phyloP scores from a whole-genome alignment of 2,113 vertebrate genomes.

The Alouatta palliata region DNA sequence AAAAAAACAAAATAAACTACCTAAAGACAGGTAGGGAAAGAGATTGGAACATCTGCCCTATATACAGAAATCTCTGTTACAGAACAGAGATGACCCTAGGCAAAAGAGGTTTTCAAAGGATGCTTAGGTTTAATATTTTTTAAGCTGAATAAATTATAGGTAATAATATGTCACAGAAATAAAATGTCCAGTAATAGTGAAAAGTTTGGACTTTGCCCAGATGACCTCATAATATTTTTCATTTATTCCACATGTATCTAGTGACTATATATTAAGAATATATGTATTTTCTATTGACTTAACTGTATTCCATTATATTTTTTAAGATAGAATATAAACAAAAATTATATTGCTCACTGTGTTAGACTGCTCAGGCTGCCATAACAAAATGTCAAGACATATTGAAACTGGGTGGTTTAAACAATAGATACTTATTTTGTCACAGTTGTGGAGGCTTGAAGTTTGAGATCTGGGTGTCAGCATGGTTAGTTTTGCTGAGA shows the following conservation, averaged over 20 bases:
- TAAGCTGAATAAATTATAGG: not conserved
- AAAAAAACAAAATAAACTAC: not conserved
- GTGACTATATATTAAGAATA: not conserved
- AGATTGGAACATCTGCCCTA: not conserved
- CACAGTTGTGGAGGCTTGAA: not conserved
- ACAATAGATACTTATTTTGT: not conserved
- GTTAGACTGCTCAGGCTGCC: not conserved
- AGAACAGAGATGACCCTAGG: not conserved
- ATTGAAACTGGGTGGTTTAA: not conserved
- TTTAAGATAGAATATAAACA: not conserved
- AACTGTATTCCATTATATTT: not conserved
- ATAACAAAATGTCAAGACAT: not conserved
- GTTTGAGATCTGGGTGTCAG: not conserved
- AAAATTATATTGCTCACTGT: not conserved
- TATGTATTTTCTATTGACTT: not conserved
- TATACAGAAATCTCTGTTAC: not conserved
- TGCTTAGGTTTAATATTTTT: not conserved
- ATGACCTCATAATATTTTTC: not conserved
- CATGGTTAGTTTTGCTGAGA: not conserved
- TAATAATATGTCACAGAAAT: not conserved
- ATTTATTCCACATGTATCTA: not conserved
- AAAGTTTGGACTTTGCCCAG: not conserved
- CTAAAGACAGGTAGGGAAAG: not conserved
- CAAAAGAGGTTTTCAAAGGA: not conserved
- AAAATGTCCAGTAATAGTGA: not conserved